These are phyloP conservation scores for Solenopsis fugax DNA, from an alignment of 1,140 invertebrate genomes.

Conservation along the genomic window DNA sequence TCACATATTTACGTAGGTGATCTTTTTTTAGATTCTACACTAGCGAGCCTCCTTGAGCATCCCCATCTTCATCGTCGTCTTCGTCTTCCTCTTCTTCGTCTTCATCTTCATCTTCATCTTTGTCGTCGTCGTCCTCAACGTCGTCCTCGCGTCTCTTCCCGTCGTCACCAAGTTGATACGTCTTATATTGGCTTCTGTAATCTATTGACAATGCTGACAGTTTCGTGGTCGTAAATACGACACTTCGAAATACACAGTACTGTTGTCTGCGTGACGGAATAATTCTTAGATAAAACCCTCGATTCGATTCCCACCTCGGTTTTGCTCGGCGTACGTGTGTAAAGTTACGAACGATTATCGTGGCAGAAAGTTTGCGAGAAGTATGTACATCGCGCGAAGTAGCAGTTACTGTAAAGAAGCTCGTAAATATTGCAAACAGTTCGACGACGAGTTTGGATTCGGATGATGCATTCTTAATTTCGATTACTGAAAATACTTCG, in stretches of 20 bases:
- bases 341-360: conserved; percentile 45
- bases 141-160: background rate
- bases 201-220: conserved; percentile 34
- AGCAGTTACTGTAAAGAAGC: conserved; percentile 41
- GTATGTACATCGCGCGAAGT: conserved; percentile 6
- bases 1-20: conserved; percentile 58
- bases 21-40: conserved; percentile 59
- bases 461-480: conserved; percentile 37
- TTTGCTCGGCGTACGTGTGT: background rate
- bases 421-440: conserved; percentile 50
- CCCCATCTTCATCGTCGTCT: conserved; percentile 2
- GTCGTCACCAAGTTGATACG: background rate
- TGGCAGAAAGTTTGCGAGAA: conserved; percentile 40
- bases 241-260: conserved; percentile 36
- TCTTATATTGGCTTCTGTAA: conserved; percentile 33
- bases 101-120: background rate
- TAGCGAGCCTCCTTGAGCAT: background rate
- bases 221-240: conserved; percentile 35
- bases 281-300: conserved; percentile 11
- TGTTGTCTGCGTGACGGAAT: background rate
- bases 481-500: conserved; percentile 52
- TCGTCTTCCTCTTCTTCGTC: background rate
- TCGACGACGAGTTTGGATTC: conserved; percentile 40
- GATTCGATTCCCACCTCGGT: background rate
- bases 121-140: background rate